Conservation (phyloP, 2,113 vertebrate genomes). For the Nannospalax galili region DNA sequence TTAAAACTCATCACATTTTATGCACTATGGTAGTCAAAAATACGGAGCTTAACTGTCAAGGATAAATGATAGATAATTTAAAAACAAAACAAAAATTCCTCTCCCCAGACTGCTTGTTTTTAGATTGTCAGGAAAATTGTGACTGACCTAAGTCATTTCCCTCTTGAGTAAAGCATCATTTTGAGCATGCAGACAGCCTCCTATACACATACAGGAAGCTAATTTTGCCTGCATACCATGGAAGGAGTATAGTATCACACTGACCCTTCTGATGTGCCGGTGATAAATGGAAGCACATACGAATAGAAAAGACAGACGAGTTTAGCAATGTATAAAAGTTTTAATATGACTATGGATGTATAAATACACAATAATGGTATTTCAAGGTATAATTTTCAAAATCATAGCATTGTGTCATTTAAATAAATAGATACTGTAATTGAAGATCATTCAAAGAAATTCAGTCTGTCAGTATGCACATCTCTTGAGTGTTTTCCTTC, state of each 20-base stretch:
- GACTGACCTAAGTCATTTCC: constrained; percentile 15
- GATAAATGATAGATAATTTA: constrained; percentile 10
- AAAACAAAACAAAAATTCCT: constrained; percentile 28
- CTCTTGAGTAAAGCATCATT: constrained; percentile 8
- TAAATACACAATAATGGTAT: constrained; percentile 28
- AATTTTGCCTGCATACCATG: constrained; percentile 5
- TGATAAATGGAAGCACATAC: background rate
- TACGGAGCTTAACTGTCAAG: constrained; percentile 13
- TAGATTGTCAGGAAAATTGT: constrained; percentile 59
- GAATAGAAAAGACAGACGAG: constrained; percentile 11
- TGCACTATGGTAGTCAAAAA: background rate
- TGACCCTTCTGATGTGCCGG: background rate
- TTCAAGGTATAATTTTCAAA: constrained; percentile 53
- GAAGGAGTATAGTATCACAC: background rate
- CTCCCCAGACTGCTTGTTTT: background rate
- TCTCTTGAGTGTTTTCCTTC: background rate
- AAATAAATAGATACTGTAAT: background rate
- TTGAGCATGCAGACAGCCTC: background rate
- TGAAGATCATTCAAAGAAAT: constrained; percentile 22
- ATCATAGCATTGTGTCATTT: constrained; percentile 26
- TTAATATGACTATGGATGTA: background rate
- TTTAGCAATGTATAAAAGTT: background rate
- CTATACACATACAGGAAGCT: background rate
- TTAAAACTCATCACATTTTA: constrained; percentile 17
- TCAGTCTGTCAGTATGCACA: background rate